Conservation (phyloP, 1,140 invertebrate genomes). For the Drosophila tsacasi region DNA sequence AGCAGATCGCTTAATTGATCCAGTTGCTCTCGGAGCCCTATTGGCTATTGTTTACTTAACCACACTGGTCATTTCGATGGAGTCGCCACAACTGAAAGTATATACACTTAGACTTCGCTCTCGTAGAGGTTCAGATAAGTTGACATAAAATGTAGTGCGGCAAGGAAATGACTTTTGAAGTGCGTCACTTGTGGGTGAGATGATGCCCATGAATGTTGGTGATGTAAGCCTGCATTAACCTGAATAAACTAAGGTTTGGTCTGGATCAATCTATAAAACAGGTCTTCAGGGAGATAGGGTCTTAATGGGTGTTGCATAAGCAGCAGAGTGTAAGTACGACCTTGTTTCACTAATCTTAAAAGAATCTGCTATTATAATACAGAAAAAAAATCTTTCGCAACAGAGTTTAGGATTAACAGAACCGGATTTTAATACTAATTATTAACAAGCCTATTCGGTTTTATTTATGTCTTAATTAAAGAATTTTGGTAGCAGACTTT, state of each 20-base stretch:
- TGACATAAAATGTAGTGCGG: slow-evolving; percentile 60
- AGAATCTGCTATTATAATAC: not conserved
- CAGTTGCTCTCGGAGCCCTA: slow-evolving; percentile 45
- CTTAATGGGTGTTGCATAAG: slow-evolving; percentile 5
- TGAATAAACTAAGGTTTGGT: slow-evolving; percentile 4
- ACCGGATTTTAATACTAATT: not conserved
- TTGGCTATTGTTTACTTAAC: slow-evolving; percentile 58
- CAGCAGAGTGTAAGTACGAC: not conserved
- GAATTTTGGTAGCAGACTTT: accelerated
- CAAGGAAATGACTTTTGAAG: slow-evolving; percentile 22
- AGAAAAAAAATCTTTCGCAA: not conserved
- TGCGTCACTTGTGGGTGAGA: slow-evolving; percentile 25
- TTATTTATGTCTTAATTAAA: not conserved
- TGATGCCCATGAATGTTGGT: not conserved
- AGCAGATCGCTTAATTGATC: slow-evolving; percentile 60
- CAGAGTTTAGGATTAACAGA: not conserved
- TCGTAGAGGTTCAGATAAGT: slow-evolving; percentile 31
- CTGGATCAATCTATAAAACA: not conserved
- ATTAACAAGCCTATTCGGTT: not conserved
- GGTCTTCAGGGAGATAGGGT: not conserved
- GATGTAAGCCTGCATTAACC: slow-evolving; percentile 31
- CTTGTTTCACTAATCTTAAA: not conserved
- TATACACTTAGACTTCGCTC: slow-evolving; percentile 30
- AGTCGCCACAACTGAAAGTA: slow-evolving; percentile 78
- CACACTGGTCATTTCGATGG: slow-evolving; percentile 66